Evolutionary conservation across 2,797 vertebrate species (phyloP), one percentile per base, ranked within the genome.

Genomic region (Poeciliopsis paucimaculata): DNA sequence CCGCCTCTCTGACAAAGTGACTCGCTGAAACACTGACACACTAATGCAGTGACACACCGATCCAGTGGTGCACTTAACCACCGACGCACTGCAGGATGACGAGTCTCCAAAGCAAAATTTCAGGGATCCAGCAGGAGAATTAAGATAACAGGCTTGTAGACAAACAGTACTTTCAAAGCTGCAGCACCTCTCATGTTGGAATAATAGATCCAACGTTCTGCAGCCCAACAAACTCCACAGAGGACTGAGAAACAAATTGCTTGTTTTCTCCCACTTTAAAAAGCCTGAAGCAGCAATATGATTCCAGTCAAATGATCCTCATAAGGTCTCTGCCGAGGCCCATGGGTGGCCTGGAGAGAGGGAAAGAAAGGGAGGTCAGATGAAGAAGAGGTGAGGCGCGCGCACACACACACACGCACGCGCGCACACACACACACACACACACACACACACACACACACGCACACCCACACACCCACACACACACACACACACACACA

Each of bases 251-350:
- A 88, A 87, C 81, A 89, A 84, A 91, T 77, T 78, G 71, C 71
- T 87, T 81, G 79, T 83, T 60, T 70, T 13, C 57, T 72, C 71
- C 74, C 51, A 73, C 85, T 84, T 77, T 77, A 80, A 88, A 84
- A 86, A 77, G 90, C 91, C 86, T 78, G 82, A 86, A 88, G 92
- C 85, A 83, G 82, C 83, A 82, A 90, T 82, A 91, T 90, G 83
- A 86, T 82, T 90, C 77, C 77, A 93, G 93, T 95, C 94, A 95
- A 93, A 92, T 95, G 94, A 95, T 91, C 84, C 88, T 92, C 93
- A 93, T 90, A 88, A 86, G 90, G 86, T 89, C 82, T 91, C 79
- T 82, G 53, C 77, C 79, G 85, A 80, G 86, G 84, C 91, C 87
- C 0, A 77, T 80, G 87, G 92, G 88, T 84, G 78, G 84, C 0